Percentiles rank a stretch among this genome's conserved stretches.
phyloP scores from a whole-genome alignment of 2,113 vertebrate species.

The Poecilia latipinna region DNA sequence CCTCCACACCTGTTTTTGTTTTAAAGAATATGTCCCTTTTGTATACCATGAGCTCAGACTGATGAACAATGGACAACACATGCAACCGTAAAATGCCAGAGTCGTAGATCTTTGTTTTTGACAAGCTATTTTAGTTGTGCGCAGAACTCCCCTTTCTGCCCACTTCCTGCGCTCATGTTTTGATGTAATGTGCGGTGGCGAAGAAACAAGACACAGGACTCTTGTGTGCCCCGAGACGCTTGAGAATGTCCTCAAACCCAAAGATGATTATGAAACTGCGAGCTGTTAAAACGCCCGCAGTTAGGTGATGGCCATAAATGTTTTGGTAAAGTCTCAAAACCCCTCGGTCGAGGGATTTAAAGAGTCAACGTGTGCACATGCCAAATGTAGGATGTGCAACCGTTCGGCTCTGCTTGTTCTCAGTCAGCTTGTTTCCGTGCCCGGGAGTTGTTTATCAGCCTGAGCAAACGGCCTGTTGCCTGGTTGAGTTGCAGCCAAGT shows the following conservation, averaged over 20 bases:
- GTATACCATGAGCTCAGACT: slow-evolving; percentile 12
- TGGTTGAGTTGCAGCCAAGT: slow-evolving; percentile 60
- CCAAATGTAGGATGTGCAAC: background rate
- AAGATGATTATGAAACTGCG: background rate
- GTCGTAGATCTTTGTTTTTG: slow-evolving; percentile 21
- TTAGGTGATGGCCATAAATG: background rate
- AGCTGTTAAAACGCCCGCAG: slow-evolving; percentile 2
- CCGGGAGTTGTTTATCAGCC: slow-evolving; percentile 61
- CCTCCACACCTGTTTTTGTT: slow-evolving; percentile 30
- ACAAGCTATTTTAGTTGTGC: slow-evolving; percentile 43
- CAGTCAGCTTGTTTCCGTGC: slow-evolving; percentile 10
- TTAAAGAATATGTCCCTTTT: slow-evolving; percentile 31
- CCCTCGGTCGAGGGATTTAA: background rate
- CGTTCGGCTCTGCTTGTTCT: slow-evolving; percentile 6
- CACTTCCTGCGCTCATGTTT: slow-evolving; percentile 60
- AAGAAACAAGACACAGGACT: background rate
- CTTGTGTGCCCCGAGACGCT: background rate
- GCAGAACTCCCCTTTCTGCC: slow-evolving; percentile 66
- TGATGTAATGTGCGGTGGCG: slow-evolving; percentile 16
- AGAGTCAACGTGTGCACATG: background rate
- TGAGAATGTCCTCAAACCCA: background rate
- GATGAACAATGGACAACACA: slow-evolving; percentile 21
- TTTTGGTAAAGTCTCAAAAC: background rate
- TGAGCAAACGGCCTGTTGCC: slow-evolving; percentile 48
- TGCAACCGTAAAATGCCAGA: slow-evolving; percentile 12